A percentile compares a stretch with the other conserved stretches of the same genome.
Conservation (phyloP, 2,888 invertebrate species). For the Pecten maximus region DNA sequence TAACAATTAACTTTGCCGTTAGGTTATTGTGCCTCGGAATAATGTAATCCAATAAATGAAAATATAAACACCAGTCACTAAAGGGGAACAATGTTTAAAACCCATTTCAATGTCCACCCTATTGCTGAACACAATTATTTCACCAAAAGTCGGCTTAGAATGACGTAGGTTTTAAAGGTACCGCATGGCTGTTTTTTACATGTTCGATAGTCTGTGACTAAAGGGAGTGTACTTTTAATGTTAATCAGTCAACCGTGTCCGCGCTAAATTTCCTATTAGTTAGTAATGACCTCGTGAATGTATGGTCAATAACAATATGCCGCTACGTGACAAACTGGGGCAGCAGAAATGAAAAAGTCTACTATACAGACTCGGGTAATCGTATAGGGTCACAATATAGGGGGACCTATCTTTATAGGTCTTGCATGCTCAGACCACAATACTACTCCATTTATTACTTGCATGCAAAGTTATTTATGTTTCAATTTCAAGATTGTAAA, state of each 20-base stretch:
- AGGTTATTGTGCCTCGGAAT: not conserved
- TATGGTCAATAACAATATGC: not conserved
- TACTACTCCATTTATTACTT: too few relatives aligned
- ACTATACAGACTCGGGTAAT: too few relatives aligned
- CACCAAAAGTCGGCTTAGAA: not conserved
- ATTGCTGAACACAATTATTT: not conserved
- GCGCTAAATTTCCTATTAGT: not conserved
- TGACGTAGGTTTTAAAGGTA: not conserved
- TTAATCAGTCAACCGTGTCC: not conserved
- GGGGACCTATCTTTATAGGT: too few relatives aligned
- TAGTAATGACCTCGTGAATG: not conserved
- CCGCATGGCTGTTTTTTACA: not conserved
- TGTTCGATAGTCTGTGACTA: not conserved
- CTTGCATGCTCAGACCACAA: too few relatives aligned
- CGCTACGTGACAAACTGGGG: not conserved
- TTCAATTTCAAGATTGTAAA: too few relatives aligned
- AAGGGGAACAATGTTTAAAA: not conserved
- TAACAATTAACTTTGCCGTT: slow-evolving; percentile 20
- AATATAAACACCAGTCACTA: not conserved
- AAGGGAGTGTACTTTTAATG: not conserved
- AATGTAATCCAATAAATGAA: not conserved
- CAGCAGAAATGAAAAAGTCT: not conserved
- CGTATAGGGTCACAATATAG: too few relatives aligned
- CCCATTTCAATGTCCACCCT: not conserved
- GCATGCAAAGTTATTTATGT: too few relatives aligned